phyloP scores from a whole-genome alignment of 2,113 vertebrate genomes.

The Hyperoodon ampullatus region DNA sequence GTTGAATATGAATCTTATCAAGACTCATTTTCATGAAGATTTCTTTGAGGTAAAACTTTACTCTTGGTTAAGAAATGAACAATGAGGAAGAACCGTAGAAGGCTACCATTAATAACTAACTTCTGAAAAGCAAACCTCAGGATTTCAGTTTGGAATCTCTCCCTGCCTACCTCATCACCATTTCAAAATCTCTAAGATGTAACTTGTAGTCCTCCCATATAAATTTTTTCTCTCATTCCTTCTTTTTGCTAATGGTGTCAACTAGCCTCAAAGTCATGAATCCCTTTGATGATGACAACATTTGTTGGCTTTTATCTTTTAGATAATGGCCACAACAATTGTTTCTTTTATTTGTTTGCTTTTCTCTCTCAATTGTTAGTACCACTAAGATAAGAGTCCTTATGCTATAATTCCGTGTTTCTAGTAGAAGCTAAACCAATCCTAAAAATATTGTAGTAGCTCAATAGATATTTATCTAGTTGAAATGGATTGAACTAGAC shows the following conservation, averaged over 20 bases:
- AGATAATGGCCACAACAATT: background rate
- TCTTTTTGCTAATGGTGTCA: background rate
- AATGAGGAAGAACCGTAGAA: background rate
- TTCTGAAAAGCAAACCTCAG: background rate
- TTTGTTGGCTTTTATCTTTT: background rate
- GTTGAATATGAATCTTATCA: slow-evolving; percentile 74
- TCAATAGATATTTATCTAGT: background rate
- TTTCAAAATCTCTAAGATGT: slow-evolving; percentile 1
- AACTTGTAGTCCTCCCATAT: background rate
- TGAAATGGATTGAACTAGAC: background rate
- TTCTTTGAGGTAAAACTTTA: slow-evolving; percentile 62
- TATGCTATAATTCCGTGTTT: background rate
- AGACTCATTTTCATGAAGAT: slow-evolving; percentile 68
- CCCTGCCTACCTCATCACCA: background rate
- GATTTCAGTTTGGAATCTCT: background rate
- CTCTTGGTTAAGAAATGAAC: slow-evolving; percentile 36
- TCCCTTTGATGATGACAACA: background rate
- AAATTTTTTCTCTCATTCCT: background rate
- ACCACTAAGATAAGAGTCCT: background rate
- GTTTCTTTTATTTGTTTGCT: background rate
- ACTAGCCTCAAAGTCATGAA: background rate
- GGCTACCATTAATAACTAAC: background rate
- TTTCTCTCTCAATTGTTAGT: background rate
- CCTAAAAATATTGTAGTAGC: background rate
- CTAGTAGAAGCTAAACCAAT: background rate